Conservation (phyloP, 2,113 vertebrate species). For the Zingel zingel region DNA sequence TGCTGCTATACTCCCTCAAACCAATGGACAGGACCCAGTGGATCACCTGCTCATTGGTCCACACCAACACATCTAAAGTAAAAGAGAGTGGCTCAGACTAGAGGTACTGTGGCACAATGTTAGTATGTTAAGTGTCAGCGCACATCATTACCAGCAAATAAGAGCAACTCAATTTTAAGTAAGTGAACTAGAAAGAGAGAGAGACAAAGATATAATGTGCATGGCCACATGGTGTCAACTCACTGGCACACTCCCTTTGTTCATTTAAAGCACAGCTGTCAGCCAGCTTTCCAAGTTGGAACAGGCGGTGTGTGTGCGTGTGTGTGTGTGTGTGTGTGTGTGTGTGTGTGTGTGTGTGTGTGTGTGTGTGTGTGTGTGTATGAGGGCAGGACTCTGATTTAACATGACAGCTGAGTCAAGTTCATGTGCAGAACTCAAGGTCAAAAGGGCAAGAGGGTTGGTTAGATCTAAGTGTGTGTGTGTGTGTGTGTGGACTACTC, state of each 20-base stretch:
- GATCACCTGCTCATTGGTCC: conserved; percentile 97
- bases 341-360: conserved; percentile 32
- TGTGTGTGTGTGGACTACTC: conserved; percentile 36
- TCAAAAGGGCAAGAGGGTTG: conserved; percentile 74
- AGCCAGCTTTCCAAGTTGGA: conserved; percentile 75
- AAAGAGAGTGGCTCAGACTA: not conserved
- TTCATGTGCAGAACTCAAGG: conserved; percentile 80
- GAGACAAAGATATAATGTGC: conserved; percentile 69
- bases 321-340: conserved; percentile 46
- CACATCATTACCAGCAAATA: not conserved
- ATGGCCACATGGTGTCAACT: conserved; percentile 69
- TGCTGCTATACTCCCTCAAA: conserved; percentile 92
- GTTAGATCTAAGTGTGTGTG: conserved; percentile 47
- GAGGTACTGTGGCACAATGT: not conserved
- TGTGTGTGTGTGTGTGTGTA: conserved; percentile 38
- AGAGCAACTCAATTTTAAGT: not conserved
- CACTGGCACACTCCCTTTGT: conserved; percentile 80
- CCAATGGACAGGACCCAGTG: conserved; percentile 96
- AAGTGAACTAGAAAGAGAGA: conserved; percentile 24
- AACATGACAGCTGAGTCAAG: conserved; percentile 82
- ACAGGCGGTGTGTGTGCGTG: conserved; percentile 70
- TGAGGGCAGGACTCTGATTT: conserved; percentile 70
- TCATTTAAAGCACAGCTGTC: conserved; percentile 82
- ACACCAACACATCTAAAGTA: conserved; percentile 91
- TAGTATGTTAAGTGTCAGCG: not conserved